Evolutionary conservation across 2,113 vertebrate genomes (phyloP).

Genomic region (Mesoclemmys tuberculata): DNA sequence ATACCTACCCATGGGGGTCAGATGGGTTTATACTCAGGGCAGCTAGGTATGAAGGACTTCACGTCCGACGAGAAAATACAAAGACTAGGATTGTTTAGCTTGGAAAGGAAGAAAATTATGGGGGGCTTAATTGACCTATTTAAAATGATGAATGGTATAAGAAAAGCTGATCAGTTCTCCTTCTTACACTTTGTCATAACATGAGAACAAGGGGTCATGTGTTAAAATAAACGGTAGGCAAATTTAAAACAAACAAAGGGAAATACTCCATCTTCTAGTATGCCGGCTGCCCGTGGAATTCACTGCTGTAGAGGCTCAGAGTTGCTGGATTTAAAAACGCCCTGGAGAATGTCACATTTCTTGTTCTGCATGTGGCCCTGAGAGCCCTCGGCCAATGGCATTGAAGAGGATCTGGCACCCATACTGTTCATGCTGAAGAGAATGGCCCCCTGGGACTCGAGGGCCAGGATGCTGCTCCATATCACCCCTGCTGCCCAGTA

Average conservation of each 20-base stretch:
- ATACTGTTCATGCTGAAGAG: neutral
- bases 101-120: conserved; percentile 69
- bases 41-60: conserved; percentile 54
- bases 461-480: neutral
- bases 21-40: neutral
- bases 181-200: conserved; percentile 41
- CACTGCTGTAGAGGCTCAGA: neutral
- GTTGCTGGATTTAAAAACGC: neutral
- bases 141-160: conserved; percentile 67
- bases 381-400: neutral
- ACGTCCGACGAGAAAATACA: conserved; percentile 57
- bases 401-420: neutral
- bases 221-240: conserved; percentile 67
- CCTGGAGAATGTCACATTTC: neutral
- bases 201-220: conserved; percentile 48
- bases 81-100: conserved; percentile 72
- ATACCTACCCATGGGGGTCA: neutral
- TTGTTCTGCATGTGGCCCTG: neutral
- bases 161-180: conserved; percentile 65
- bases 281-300: conserved; percentile 18
- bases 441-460: neutral
- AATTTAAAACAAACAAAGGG: conserved; percentile 67
- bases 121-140: conserved; percentile 63
- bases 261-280: conserved; percentile 26
- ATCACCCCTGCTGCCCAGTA: neutral